phyloP scores from a whole-genome alignment of 2,797 vertebrate species.

The Graptemys geographica region DNA sequence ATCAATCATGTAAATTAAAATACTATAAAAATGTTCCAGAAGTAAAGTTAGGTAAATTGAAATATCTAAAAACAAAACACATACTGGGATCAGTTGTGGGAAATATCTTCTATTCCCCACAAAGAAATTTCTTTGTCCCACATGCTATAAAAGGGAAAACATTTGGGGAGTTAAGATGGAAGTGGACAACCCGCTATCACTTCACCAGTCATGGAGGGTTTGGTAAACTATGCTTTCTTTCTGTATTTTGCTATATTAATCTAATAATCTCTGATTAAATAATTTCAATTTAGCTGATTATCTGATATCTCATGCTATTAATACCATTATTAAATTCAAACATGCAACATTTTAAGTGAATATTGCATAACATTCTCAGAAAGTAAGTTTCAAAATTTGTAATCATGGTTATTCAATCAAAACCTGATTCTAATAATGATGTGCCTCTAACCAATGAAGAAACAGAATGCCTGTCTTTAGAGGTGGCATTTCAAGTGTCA shows the following conservation, averaged over 20 bases:
- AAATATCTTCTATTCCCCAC: neutral
- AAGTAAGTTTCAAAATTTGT: neutral
- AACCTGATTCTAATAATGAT: neutral
- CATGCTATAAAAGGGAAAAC: neutral
- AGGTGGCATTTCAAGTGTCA: neutral
- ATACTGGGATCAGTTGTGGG: neutral
- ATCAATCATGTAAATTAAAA: neutral
- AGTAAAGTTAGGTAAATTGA: neutral
- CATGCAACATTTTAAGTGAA: neutral
- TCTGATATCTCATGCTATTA: neutral
- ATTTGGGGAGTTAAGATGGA: neutral
- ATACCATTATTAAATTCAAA: neutral
- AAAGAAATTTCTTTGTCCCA: neutral
- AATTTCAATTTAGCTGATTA: neutral
- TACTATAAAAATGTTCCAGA: neutral
- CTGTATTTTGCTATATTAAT: neutral
- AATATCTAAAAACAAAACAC: neutral
- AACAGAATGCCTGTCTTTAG: neutral
- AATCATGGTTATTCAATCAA: neutral
- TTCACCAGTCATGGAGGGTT: neutral
- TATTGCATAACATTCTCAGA: neutral
- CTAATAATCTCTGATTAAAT: neutral
- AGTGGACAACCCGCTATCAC: neutral
- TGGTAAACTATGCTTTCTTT: neutral
- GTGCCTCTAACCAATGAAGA: neutral